Evolutionary conservation across 2,113 vertebrate species (phyloP).

Genomic region (Cisticola juncidis): DNA sequence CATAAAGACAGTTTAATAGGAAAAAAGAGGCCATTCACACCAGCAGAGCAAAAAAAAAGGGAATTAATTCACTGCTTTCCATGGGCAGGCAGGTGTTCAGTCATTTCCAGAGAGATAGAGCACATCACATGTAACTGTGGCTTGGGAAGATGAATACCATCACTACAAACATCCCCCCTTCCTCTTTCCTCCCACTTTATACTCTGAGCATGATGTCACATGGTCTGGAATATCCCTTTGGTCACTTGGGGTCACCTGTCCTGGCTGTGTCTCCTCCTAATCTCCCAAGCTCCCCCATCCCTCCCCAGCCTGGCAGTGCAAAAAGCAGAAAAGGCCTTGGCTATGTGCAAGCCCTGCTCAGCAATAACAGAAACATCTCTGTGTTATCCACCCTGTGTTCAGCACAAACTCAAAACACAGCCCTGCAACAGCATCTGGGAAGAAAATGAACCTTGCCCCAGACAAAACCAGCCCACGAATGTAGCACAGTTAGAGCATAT

Average conservation of each 20-base stretch:
- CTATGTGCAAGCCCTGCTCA: not conserved
- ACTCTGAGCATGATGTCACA: not conserved
- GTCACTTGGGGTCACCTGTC: not conserved
- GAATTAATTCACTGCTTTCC: not conserved
- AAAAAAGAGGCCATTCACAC: fast-evolving
- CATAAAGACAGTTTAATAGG: not conserved
- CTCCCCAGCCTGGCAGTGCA: not conserved
- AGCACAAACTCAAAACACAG: not conserved
- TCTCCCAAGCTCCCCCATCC: not conserved
- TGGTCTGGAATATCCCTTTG: not conserved
- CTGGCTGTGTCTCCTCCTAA: not conserved
- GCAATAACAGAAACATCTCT: not conserved
- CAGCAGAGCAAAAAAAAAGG: not conserved
- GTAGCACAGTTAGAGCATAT: not conserved
- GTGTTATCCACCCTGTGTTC: not conserved
- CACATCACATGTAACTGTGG: too few species aligned
- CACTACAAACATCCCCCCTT: not conserved
- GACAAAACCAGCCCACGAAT: not conserved
- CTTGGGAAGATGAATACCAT: not conserved
- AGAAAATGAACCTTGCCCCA: not conserved
- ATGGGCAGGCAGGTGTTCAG: not conserved
- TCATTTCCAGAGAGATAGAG: not conserved
- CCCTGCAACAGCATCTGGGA: fast-evolving
- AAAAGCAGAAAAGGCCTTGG: not conserved
- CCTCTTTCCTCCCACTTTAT: not conserved